Evolutionary conservation across 2,797 vertebrate genomes (phyloP), one percentile per base, ranked within the genome.

Genomic region (Clarias pachynema): DNA sequence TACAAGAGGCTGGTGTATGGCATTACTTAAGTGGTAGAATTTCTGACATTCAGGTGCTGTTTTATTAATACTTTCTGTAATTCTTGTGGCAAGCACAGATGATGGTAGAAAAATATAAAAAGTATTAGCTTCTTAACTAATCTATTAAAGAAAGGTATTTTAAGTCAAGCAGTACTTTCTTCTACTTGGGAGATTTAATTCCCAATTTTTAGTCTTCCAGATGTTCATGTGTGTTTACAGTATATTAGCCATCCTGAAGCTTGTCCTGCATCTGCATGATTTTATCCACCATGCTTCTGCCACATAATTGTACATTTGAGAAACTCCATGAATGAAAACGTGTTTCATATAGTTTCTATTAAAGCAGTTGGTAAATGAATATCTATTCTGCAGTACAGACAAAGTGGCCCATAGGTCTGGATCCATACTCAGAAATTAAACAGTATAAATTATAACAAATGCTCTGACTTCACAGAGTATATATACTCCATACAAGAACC

Each of bases 161-260:
- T 26, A 18, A 34, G 34, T 53, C 84, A 65, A 87, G 68, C 14
- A 37, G 18, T 65, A 82, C 65, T 72, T 68, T 86, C 49, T 49
- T 57, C 82, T 77, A 57, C 65, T 83, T 63, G 40, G 59, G 26
- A 82, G 56, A 18, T 84, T 84, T 12, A 20, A 53, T 73, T 83
- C 49, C 80, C 60, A 82, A 68, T 49, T 63, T 65, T 14, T n/a
- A 20, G 86, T 87, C 84, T 87, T 88, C 79, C 87, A 85, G 14
- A 65, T 29, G 15, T 82, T 31, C 57, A 77, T 62, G 20, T 79
- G 77, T 86, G 37, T 88, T 88, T 82, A 49, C 44, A 49, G 10
- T 12, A 56, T 88, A 78, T 69, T 79, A 79, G 73, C 79, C 29
- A 79, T 83, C 60, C 60, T 83, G 75, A 73, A 69, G 31, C 26